Conservation (phyloP, 2,888 invertebrate genomes). For the Stomorhina lunata region DNA sequence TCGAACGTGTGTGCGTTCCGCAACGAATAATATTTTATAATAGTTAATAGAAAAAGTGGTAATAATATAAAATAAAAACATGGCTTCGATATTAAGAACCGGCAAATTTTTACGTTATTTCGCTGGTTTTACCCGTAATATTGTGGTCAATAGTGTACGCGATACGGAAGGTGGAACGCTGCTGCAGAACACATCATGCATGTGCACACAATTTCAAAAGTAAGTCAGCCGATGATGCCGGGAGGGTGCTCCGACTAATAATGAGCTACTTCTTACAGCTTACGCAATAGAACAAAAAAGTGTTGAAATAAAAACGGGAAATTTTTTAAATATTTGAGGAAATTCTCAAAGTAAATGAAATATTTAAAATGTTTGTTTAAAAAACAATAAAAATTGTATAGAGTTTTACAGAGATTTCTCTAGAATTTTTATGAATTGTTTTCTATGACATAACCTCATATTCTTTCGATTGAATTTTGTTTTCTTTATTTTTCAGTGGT, state of each 20-base stretch:
- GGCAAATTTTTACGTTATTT: constrained; percentile 88
- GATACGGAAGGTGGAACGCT: constrained; percentile 83
- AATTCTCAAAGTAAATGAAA: neutral
- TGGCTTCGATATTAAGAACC: constrained; percentile 82
- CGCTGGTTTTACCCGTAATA: constrained; percentile 86
- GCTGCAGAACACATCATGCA: constrained; percentile 80
- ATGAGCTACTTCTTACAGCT: constrained; percentile 17
- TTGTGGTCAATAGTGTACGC: constrained; percentile 84
- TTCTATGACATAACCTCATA: constrained; percentile 59
- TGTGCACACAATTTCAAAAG: constrained; percentile 79
- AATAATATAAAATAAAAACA: constrained; percentile 64
- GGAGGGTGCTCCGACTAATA: constrained; percentile 14
- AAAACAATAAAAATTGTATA: constrained; percentile 48
- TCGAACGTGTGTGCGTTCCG: constrained; percentile 27
- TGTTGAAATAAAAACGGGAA: neutral
- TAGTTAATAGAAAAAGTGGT: neutral
- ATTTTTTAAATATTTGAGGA: neutral
- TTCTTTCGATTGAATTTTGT: constrained; percentile 16
- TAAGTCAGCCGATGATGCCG: constrained; percentile 62
- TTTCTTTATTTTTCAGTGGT: constrained; percentile 79
- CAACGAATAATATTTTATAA: neutral
- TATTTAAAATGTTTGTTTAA: neutral
- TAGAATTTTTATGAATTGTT: constrained; percentile 23
- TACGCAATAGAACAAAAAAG: constrained; percentile 45
- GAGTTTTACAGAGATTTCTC: constrained; percentile 52